These are phyloP conservation scores for Frieseomelitta varia DNA, from an alignment of 1,140 invertebrate genomes.

Conservation along the genomic window DNA sequence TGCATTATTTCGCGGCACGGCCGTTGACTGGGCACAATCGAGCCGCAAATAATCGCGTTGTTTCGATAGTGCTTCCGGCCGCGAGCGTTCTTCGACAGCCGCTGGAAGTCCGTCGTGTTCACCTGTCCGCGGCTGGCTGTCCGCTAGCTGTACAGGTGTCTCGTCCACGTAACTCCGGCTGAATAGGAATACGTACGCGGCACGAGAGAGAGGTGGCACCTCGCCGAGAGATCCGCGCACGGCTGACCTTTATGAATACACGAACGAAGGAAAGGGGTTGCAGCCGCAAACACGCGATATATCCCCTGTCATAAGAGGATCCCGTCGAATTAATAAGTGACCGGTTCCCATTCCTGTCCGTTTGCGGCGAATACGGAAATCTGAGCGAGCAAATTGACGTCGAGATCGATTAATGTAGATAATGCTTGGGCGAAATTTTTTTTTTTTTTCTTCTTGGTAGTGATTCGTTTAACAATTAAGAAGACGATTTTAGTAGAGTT, in stretches of 20 bases:
- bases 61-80: background rate
- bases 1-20: background rate
- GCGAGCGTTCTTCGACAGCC: background rate
- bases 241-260: slow-evolving; percentile 79
- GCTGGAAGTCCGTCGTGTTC: slow-evolving; percentile 21
- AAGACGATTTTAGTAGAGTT: background rate
- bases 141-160: slow-evolving; percentile 62
- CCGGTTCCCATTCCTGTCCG: slow-evolving; percentile 14
- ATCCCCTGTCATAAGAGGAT: slow-evolving; percentile 65
- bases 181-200: slow-evolving; percentile 37
- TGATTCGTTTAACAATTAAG: too few relatives aligned
- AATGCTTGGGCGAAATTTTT: background rate
- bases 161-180: slow-evolving; percentile 36
- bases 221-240: slow-evolving; percentile 25
- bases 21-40: background rate
- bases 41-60: background rate
- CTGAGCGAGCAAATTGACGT: background rate
- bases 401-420: background rate
- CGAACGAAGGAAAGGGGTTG: slow-evolving; percentile 61
- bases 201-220: slow-evolving; percentile 46
- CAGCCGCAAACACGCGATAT: slow-evolving; percentile 74
- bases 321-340: slow-evolving; percentile 65
- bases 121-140: slow-evolving; percentile 55
- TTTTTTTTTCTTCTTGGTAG: background rate
- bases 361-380: background rate